A percentile compares a stretch with the other conserved stretches of the same genome.
phyloP scores from a whole-genome alignment of 2,113 vertebrate genomes.

The Melospiza georgiana region DNA sequence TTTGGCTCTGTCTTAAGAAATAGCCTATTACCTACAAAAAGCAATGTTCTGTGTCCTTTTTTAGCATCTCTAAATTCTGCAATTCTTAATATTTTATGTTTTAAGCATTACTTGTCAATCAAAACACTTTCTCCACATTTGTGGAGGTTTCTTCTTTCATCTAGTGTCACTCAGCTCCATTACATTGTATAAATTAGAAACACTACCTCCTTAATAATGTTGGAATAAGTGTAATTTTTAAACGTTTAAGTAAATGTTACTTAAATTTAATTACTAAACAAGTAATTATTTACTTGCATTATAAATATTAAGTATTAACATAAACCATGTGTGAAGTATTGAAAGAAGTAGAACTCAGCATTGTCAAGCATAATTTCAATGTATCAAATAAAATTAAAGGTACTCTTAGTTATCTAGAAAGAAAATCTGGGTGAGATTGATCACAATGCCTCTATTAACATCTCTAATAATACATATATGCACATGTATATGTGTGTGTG shows the following conservation, averaged over 20 bases:
- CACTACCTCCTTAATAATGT: slow-evolving; percentile 48
- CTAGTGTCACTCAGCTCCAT: slow-evolving; percentile 40
- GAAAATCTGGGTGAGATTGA: neutral
- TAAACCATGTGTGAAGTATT: slow-evolving; percentile 6
- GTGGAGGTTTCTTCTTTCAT: slow-evolving; percentile 41
- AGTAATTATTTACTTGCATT: slow-evolving; percentile 64
- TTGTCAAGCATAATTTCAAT: neutral
- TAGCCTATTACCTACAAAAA: neutral
- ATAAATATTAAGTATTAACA: slow-evolving; percentile 64
- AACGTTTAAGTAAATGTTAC: slow-evolving; percentile 28
- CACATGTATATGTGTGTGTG: no score
- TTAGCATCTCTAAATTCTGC: slow-evolving; percentile 37
- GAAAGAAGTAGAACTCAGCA: neutral
- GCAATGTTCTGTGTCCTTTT: neutral
- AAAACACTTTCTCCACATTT: slow-evolving; percentile 31
- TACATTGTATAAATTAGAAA: slow-evolving; percentile 53
- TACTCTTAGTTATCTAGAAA: neutral
- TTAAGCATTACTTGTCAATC: slow-evolving; percentile 22
- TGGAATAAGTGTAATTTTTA: slow-evolving; percentile 68
- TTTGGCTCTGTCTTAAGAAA: neutral
- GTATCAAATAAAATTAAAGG: neutral
- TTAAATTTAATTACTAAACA: neutral
- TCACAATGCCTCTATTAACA: neutral
- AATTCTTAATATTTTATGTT: slow-evolving; percentile 46
- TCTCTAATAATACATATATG: neutral